These are phyloP conservation scores for Hemithea aestivaria DNA, from an alignment of 2,888 invertebrate species.

Conservation along the genomic window DNA sequence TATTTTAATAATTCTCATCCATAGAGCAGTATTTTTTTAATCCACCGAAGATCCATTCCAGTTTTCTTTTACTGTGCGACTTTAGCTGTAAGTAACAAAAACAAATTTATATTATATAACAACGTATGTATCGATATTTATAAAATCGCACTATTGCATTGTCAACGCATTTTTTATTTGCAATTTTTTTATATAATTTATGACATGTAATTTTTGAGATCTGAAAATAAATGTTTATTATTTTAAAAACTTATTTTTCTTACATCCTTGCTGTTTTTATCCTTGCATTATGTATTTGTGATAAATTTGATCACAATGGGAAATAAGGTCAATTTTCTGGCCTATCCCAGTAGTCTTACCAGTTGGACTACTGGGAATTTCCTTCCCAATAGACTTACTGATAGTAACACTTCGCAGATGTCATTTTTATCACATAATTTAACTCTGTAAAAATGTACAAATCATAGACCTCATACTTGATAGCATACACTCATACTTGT, in stretches of 20 bases:
- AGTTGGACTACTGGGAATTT: too few relatives aligned
- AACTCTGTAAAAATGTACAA: too few relatives aligned
- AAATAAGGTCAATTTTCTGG: too few relatives aligned
- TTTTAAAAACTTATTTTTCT: slow-evolving; percentile 34
- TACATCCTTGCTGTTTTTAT: too few relatives aligned
- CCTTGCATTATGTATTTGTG: too few relatives aligned
- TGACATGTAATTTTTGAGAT: slow-evolving; percentile 45
- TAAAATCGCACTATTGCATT: slow-evolving; percentile 45
- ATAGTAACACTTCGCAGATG: too few relatives aligned
- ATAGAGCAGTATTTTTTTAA: slow-evolving; percentile 34
- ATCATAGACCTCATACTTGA: too few relatives aligned
- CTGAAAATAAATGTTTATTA: slow-evolving; percentile 57
- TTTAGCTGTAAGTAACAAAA: slow-evolving; percentile 19
- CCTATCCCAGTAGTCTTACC: too few relatives aligned
- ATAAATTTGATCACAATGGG: too few relatives aligned
- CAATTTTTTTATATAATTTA: slow-evolving; percentile 41
- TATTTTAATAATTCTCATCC: slow-evolving; percentile 17
- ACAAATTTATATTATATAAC: slow-evolving; percentile 23
- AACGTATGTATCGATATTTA: slow-evolving; percentile 19
- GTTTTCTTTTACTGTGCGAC: slow-evolving; percentile 42
- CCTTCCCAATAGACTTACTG: too few relatives aligned
- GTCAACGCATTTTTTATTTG: slow-evolving; percentile 57
- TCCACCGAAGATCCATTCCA: slow-evolving; percentile 50
- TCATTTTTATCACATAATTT: too few relatives aligned
- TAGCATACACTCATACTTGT: too few relatives aligned